These are phyloP conservation scores for Xiphydria camelus DNA, from an alignment of 2,888 invertebrate species.

Conservation along the genomic window DNA sequence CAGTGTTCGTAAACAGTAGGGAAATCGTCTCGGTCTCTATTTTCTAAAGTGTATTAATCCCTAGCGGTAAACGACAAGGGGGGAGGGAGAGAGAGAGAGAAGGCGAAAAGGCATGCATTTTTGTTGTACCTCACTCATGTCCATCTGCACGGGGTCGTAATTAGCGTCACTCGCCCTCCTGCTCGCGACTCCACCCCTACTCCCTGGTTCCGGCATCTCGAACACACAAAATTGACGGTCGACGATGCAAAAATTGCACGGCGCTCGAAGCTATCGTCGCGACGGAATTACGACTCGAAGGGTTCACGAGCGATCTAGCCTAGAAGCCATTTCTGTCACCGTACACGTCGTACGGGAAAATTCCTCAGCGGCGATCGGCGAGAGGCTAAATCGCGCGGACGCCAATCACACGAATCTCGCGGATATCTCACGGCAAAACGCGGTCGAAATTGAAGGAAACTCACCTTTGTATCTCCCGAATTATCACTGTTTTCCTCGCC, in stretches of 20 bases:
- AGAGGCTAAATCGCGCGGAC: not conserved
- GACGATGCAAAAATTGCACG: conserved; percentile 15
- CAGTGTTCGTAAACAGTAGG: too few relatives aligned
- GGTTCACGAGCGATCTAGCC: conserved; percentile 5
- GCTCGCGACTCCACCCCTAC: conserved; percentile 35
- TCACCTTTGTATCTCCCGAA: conserved; percentile 51
- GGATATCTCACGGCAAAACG: too few relatives aligned
- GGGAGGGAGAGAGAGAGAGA: not conserved
- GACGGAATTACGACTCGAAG: too few relatives aligned
- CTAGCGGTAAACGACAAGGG: not conserved
- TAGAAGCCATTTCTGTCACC: conserved; percentile 12
- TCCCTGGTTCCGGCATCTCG: conserved; percentile 36
- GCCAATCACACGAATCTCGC: too few relatives aligned
- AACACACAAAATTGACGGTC: too few relatives aligned
- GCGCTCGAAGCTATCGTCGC: too few relatives aligned
- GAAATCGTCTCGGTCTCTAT: conserved; percentile 31
- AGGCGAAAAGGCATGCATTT: conserved; percentile 22
- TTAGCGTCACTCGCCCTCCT: conserved; percentile 67
- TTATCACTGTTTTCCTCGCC: conserved; percentile 67
- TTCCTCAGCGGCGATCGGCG: too few relatives aligned
- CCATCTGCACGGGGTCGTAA: conserved; percentile 79
- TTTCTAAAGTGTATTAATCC: conserved; percentile 19
- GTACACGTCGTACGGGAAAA: too few relatives aligned
- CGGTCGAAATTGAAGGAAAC: not conserved
- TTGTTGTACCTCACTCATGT: conserved; percentile 71